Evolutionary conservation across 92 coral and sea anemone species (phyloP).

Genomic region (Bergia puertoricense): DNA sequence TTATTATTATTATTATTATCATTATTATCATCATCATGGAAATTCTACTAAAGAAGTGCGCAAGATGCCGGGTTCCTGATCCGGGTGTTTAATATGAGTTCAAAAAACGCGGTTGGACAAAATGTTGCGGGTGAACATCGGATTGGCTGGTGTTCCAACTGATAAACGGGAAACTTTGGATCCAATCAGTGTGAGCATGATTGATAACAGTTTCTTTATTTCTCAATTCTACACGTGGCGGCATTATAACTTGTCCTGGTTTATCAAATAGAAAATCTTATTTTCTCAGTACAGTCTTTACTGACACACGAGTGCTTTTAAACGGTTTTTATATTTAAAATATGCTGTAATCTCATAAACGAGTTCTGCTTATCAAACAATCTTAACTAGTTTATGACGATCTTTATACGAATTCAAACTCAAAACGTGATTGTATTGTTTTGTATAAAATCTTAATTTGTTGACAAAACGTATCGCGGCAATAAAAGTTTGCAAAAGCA

Average conservation of each 20-base stretch:
- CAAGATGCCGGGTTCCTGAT: no score
- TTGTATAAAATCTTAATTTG: background rate
- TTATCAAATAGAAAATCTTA: background rate
- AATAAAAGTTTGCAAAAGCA: background rate
- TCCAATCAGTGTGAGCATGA: no score
- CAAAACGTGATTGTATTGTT: background rate
- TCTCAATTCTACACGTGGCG: background rate
- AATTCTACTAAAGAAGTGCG: no score
- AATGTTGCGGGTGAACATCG: background rate
- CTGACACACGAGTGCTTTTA: background rate
- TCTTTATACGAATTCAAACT: background rate
- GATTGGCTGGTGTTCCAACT: background rate
- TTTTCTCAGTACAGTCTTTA: no score
- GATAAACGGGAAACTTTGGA: background rate
- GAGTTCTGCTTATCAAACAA: no score
- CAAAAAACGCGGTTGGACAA: no score
- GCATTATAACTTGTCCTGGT: background rate
- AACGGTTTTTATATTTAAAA: background rate
- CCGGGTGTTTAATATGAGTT: no score
- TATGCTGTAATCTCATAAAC: background rate
- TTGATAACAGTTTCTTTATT: background rate
- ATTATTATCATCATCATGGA: no score
- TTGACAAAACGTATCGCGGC: background rate
- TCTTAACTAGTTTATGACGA: background rate
- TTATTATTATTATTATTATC: no score